phyloP scores from a whole-genome alignment of 1,140 invertebrate species.

The Drosophila erecta region DNA sequence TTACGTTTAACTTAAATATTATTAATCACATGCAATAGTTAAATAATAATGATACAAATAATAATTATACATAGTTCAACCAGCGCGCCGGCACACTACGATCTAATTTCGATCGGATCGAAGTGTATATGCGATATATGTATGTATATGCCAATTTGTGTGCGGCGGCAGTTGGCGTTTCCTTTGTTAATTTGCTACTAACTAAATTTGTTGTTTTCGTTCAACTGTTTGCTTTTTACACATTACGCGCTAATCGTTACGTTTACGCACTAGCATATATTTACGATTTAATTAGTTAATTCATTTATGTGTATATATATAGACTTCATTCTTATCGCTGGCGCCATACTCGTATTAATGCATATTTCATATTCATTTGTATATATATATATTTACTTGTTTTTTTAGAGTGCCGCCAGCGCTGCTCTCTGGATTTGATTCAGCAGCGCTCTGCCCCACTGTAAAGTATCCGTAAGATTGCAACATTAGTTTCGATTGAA shows the following conservation, averaged over 20 bases:
- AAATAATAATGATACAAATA: slow-evolving; percentile 80
- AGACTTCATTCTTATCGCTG: slow-evolving; percentile 48
- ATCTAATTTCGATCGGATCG: slow-evolving; percentile 6
- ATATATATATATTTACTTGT: slow-evolving; percentile 56
- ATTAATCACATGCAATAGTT: slow-evolving; percentile 84
- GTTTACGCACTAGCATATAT: slow-evolving; percentile 68
- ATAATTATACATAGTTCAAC: slow-evolving; percentile 79
- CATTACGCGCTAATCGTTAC: slow-evolving; percentile 76
- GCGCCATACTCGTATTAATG: slow-evolving; percentile 38
- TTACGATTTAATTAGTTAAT: slow-evolving; percentile 58
- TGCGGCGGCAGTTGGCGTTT: slow-evolving; percentile 19
- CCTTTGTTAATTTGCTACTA: slow-evolving; percentile 79
- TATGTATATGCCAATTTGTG: slow-evolving; percentile 17
- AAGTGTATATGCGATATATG: slow-evolving; percentile 36
- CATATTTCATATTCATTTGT: slow-evolving; percentile 55
- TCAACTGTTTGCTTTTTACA: slow-evolving; percentile 74
- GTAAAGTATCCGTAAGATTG: slow-evolving; percentile 68
- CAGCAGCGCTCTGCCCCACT: slow-evolving; percentile 59
- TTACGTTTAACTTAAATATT: slow-evolving; percentile 83
- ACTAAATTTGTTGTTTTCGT: slow-evolving; percentile 67
- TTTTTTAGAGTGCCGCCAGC: slow-evolving; percentile 64
- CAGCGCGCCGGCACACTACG: slow-evolving; percentile 34
- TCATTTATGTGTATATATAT: slow-evolving; percentile 49
- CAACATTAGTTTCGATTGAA: slow-evolving; percentile 56
- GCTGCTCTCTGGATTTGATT: slow-evolving; percentile 46